A percentile compares a stretch with the other conserved stretches of the same genome.
Conservation (phyloP, 2,113 vertebrate species). For the Ammospiza caudacuta region DNA sequence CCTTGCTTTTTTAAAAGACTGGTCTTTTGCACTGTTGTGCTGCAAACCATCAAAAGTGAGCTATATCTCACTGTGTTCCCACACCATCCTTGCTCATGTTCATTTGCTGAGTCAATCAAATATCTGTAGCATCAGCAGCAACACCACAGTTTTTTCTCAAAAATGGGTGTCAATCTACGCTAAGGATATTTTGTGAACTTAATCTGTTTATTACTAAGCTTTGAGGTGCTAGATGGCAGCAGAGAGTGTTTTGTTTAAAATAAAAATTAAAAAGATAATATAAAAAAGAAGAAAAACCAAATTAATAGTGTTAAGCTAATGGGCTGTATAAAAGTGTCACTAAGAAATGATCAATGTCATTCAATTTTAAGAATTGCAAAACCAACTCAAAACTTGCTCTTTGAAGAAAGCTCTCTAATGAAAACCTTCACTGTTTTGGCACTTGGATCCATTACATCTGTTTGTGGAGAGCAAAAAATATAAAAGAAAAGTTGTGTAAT, state of each 20-base stretch:
- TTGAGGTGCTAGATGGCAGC: conserved; percentile 54
- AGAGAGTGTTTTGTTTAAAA: neutral
- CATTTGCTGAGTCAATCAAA: neutral
- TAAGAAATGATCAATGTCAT: neutral
- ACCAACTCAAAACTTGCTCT: neutral
- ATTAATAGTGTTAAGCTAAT: neutral
- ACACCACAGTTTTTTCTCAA: neutral
- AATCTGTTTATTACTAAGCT: neutral
- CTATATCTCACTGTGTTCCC: neutral
- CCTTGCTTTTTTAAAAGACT: neutral
- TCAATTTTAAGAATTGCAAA: neutral
- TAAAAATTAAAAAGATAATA: neutral
- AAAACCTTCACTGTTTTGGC: conserved; percentile 50
- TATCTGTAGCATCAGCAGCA: neutral
- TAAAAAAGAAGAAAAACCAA: neutral
- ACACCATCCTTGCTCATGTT: neutral
- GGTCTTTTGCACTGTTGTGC: neutral
- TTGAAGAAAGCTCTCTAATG: conserved; percentile 38
- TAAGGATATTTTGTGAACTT: neutral
- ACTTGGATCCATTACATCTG: conserved; percentile 33
- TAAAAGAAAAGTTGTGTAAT: conserved; percentile 22
- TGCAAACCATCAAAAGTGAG: neutral
- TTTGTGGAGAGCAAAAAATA: conserved; percentile 2
- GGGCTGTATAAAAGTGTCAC: neutral
- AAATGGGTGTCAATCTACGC: neutral